A percentile compares a stretch with the other conserved stretches of the same genome.
Evolutionary conservation across 1,140 invertebrate species (phyloP).

Genomic region (Cecropterus lyciades): DNA sequence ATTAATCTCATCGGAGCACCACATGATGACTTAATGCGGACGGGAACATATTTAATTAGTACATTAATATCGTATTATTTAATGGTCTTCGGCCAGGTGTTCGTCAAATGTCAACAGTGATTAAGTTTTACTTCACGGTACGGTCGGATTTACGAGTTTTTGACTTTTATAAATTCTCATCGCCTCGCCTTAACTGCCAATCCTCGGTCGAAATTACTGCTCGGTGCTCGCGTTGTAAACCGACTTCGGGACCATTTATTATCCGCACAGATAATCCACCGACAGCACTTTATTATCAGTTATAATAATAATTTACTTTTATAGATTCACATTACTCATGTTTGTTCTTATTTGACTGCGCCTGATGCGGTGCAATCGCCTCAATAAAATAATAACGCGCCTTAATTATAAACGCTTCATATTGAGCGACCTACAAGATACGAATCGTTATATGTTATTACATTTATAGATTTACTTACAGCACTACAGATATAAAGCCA

Average conservation of each 20-base stretch:
- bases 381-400: conserved; percentile 68
- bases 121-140: conserved; percentile 75
- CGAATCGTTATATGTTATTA: conserved; percentile 55
- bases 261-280: conserved; percentile 77
- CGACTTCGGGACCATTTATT: conserved; percentile 71
- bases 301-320: conserved; percentile 84
- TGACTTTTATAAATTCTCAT: conserved; percentile 80
- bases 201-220: conserved; percentile 71
- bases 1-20: conserved; percentile 74
- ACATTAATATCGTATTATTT: conserved; percentile 79
- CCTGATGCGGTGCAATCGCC: conserved; percentile 69
- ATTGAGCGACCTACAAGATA: conserved; percentile 27
- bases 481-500: no score
- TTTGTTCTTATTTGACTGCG: conserved; percentile 80
- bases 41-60: conserved; percentile 79
- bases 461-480: no score
- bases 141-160: conserved; percentile 74
- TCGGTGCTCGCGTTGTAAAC: conserved; percentile 70
- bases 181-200: conserved; percentile 75
- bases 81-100: conserved; percentile 70
- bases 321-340: conserved; percentile 81
- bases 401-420: conserved; percentile 64
- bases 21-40: conserved; percentile 74
- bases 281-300: conserved; percentile 83
- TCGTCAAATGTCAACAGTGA: conserved; percentile 80